A percentile compares a stretch with the other conserved stretches of the same genome.
These are phyloP conservation scores for Synanthedon andrenaeformis DNA, from an alignment of 2,888 invertebrate species.

Conservation along the genomic window DNA sequence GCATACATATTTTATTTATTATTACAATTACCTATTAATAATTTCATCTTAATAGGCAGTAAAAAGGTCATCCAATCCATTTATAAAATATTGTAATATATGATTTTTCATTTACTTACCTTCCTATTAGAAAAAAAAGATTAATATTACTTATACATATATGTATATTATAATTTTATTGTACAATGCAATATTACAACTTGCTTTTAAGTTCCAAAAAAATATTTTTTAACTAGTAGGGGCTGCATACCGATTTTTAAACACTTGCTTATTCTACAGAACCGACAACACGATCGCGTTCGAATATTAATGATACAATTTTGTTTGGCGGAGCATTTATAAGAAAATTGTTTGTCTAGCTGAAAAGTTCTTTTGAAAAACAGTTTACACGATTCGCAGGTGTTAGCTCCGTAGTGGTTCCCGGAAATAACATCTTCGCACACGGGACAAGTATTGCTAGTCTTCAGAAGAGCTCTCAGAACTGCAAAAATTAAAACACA, in stretches of 20 bases:
- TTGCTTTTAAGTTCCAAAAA: too few species aligned
- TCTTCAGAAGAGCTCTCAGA: not conserved
- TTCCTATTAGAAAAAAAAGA: not conserved
- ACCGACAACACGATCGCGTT: slow-evolving; percentile 30
- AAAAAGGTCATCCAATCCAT: too few species aligned
- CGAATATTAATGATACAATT: slow-evolving; percentile 20
- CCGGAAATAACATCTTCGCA: slow-evolving; percentile 32
- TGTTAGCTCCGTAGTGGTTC: slow-evolving; percentile 30
- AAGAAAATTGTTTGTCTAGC: slow-evolving; percentile 19
- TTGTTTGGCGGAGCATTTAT: slow-evolving; percentile 16
- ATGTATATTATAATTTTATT: too few species aligned
- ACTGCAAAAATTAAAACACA: not conserved
- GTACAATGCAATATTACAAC: too few species aligned
- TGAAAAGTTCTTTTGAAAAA: slow-evolving; percentile 40
- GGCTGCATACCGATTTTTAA: slow-evolving; percentile 27
- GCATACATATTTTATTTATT: too few species aligned
- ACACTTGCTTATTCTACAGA: slow-evolving; percentile 28
- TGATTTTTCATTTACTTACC: too few species aligned
- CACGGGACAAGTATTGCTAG: slow-evolving; percentile 20
- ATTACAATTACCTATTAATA: too few species aligned
- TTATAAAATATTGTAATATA: too few species aligned
- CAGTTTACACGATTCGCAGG: slow-evolving; percentile 40
- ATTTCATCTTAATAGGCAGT: too few species aligned
- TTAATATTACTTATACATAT: too few species aligned
- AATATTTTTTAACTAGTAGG: too few species aligned